Percentiles rank a stretch among this genome's conserved stretches.
phyloP scores from a whole-genome alignment of 2,888 invertebrate species.

The Dugesia japonica region DNA sequence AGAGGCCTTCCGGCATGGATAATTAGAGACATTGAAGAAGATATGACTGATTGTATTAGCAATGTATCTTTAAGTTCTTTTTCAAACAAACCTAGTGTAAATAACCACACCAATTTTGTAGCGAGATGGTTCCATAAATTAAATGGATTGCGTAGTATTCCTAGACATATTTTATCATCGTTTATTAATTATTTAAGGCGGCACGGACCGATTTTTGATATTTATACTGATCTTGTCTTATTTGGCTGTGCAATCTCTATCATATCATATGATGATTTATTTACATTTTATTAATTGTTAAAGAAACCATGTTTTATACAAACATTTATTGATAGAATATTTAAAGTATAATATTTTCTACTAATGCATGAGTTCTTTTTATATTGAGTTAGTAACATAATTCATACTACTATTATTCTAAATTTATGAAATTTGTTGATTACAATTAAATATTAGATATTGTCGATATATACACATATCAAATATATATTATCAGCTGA shows the following conservation, averaged over 20 bases:
- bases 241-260: conserved; percentile 1
- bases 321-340: neutral
- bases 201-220: neutral
- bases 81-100: neutral
- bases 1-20: conserved; percentile 20
- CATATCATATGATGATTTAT: neutral
- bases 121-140: neutral
- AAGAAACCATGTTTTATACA: neutral
- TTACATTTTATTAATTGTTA: neutral
- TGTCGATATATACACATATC: too few relatives aligned
- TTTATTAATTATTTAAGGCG: neutral
- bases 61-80: neutral
- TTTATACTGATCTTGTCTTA: neutral
- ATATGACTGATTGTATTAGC: neutral
- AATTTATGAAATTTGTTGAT: too few relatives aligned
- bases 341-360: neutral
- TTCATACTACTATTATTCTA: too few relatives aligned
- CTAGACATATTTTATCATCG: neutral
- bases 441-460: too few relatives aligned
- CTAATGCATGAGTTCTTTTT: neutral
- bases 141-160: neutral
- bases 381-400: neutral
- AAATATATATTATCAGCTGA: too few relatives aligned
- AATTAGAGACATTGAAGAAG: neutral
- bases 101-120: neutral